A percentile compares a stretch with the other conserved stretches of the same genome.
Evolutionary conservation across 2,888 invertebrate genomes (phyloP).

Genomic region (Eilema griseolum): DNA sequence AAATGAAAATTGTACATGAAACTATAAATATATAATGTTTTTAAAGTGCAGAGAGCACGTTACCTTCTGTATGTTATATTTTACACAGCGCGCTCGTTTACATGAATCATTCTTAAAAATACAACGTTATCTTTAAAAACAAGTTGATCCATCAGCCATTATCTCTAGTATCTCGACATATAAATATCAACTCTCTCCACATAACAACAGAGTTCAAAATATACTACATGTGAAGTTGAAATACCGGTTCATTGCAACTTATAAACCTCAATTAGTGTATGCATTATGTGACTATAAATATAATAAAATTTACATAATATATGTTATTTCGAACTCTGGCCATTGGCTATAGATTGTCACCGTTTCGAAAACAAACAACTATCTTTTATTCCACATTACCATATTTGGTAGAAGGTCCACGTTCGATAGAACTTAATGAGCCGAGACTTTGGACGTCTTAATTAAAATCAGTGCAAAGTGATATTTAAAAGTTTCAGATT

Average conservation of each 20-base stretch:
- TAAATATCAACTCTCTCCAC: constrained; percentile 15
- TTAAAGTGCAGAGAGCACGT: neutral
- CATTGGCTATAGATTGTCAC: constrained; percentile 19
- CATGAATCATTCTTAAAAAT: constrained; percentile 30
- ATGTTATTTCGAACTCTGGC: constrained; percentile 34
- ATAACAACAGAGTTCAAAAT: constrained; percentile 19
- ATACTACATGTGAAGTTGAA: neutral
- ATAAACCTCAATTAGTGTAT: constrained; percentile 30
- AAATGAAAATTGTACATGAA: neutral
- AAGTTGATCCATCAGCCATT: constrained; percentile 59
- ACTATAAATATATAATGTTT: neutral
- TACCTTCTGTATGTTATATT: neutral
- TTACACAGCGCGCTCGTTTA: constrained; percentile 19
- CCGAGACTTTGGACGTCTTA: neutral
- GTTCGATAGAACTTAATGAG: neutral
- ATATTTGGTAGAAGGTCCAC: neutral
- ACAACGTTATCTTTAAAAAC: constrained; percentile 57
- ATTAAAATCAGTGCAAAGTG: neutral
- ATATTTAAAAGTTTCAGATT: neutral
- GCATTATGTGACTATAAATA: constrained; percentile 24
- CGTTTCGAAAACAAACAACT: constrained; percentile 14
- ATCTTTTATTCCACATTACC: neutral
- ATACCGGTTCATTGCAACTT: constrained; percentile 39
- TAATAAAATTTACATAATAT: constrained; percentile 38
- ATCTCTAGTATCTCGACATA: constrained; percentile 41